Evolutionary conservation across 2,888 invertebrate genomes (phyloP).

Genomic region (Troides aeacus): DNA sequence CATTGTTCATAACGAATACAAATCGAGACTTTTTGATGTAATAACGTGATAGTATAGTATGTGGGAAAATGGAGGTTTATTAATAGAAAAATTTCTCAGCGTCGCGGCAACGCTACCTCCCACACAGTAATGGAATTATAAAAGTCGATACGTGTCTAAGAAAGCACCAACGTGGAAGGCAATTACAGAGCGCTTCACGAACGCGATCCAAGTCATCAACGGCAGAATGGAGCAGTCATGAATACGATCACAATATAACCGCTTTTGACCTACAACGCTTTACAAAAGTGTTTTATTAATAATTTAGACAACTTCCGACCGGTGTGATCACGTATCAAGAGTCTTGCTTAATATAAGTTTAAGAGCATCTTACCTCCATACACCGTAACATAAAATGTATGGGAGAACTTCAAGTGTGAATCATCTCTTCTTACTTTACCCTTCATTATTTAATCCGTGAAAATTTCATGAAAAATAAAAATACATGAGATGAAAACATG

Average conservation of each 20-base stretch:
- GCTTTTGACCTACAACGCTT: neutral
- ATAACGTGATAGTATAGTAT: conserved; percentile 6
- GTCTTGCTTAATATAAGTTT: neutral
- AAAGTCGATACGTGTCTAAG: conserved; percentile 46
- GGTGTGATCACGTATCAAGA: neutral
- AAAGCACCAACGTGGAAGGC: conserved; percentile 50
- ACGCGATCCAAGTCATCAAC: conserved; percentile 34
- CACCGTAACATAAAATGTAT: neutral
- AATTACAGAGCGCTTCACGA: conserved; percentile 47
- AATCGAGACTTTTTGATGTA: neutral
- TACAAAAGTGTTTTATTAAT: neutral
- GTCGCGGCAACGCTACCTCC: conserved; percentile 38
- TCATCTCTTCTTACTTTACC: too few relatives aligned
- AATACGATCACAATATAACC: conserved; percentile 18
- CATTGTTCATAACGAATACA: neutral
- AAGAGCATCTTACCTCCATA: neutral
- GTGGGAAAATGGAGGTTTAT: conserved; percentile 22
- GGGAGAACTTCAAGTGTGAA: neutral
- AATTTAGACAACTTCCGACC: neutral
- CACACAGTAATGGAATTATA: conserved; percentile 48
- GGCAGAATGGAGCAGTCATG: conserved; percentile 21
- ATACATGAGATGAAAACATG: too few relatives aligned
- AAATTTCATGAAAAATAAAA: too few relatives aligned
- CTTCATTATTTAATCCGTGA: too few relatives aligned
- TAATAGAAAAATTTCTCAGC: conserved; percentile 34